Percentiles rank a stretch among this genome's conserved stretches.
Conservation (phyloP, 2,888 invertebrate species). For the Seira sanloemensis region DNA sequence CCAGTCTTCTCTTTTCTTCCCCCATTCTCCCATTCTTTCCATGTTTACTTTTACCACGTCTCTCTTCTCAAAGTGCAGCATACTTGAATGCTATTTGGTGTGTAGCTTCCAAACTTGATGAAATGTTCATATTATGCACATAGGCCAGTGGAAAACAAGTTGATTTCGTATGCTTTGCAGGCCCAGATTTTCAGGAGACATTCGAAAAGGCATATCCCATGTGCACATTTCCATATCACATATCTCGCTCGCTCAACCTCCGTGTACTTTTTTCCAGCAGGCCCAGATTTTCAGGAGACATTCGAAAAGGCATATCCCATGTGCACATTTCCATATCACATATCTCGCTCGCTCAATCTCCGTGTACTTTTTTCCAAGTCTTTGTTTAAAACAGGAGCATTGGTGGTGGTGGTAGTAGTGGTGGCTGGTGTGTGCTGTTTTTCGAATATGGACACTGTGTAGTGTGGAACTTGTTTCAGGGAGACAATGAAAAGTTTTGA, state of each 20-base stretch:
- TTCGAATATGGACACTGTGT: not conserved
- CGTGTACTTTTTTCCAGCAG: not conserved
- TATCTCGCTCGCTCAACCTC: not conserved
- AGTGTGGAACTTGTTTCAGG: not conserved
- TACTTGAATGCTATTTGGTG: not conserved
- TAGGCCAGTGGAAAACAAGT: not conserved
- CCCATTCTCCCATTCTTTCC: slow-evolving; percentile 33
- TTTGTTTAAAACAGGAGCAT: slow-evolving; percentile 25
- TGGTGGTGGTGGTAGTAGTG: not conserved
- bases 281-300: not conserved
- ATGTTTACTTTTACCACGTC: not conserved
- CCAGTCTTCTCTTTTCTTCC: slow-evolving; percentile 29
- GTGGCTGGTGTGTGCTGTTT: not conserved
- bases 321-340: not conserved
- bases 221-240: not conserved
- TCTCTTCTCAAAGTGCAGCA: not conserved
- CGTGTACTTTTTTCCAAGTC: not conserved
- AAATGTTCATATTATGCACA: not conserved
- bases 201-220: not conserved
- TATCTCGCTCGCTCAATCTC: not conserved
- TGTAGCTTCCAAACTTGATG: not conserved
- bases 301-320: not conserved
- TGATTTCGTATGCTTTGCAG: not conserved
- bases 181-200: not conserved
- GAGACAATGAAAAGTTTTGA: slow-evolving; percentile 11